phyloP scores from a whole-genome alignment of 2,113 vertebrate genomes.

The Rhegmatorhina hoffmannsi region DNA sequence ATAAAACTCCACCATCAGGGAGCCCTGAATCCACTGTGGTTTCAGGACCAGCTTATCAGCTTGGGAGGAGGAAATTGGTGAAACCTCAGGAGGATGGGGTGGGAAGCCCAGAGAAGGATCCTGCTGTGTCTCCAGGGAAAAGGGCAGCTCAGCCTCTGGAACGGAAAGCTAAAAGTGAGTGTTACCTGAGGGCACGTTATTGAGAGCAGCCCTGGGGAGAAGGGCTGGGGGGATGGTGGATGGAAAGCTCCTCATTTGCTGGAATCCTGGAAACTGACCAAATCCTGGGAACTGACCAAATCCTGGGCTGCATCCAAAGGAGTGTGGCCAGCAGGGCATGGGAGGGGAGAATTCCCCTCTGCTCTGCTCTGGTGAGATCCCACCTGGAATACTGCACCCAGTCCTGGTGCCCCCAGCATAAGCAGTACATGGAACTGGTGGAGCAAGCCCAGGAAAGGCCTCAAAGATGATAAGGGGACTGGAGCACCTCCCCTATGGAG shows the following conservation, averaged over 20 bases:
- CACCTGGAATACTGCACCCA: neutral
- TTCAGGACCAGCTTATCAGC: neutral
- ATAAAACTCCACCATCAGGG: neutral
- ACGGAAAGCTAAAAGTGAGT: conserved; percentile 35
- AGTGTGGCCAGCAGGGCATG: neutral
- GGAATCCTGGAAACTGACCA: neutral
- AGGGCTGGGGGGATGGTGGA: too few species aligned
- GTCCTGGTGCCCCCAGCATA: too few species aligned
- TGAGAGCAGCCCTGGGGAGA: neutral
- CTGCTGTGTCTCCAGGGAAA: conserved; percentile 27
- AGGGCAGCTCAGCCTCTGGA: conserved; percentile 43
- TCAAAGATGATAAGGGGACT: neutral
- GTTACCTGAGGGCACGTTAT: neutral
- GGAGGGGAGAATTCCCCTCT: neutral
- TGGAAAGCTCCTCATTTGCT: neutral
- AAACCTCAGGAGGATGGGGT: neutral
- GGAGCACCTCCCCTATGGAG: neutral
- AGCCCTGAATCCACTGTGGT: neutral
- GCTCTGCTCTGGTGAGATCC: neutral
- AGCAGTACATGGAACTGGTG: neutral
- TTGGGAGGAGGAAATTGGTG: neutral
- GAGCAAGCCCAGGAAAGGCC: neutral
- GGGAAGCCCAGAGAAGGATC: conserved; percentile 31
- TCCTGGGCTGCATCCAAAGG: neutral
- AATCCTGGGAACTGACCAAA: neutral